Evolutionary conservation across 2,797 vertebrate species (phyloP), one percentile per base, ranked within the genome.

Genomic region (Pogonophryne albipinna): DNA sequence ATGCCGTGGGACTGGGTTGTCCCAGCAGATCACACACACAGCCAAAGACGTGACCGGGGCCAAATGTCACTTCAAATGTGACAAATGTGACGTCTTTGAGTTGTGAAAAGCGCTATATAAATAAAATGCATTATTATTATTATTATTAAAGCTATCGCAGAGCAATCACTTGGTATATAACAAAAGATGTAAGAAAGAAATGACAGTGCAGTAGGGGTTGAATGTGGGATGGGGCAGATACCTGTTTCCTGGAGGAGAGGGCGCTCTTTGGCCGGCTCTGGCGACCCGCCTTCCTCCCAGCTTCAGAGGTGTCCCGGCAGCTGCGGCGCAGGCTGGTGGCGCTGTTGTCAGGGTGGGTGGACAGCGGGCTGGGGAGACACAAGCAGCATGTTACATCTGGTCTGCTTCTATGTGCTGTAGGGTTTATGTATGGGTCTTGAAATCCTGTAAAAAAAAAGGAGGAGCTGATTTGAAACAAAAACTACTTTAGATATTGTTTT

Each of bases 231-330:
- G 57, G 83, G 60, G 10, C 53, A 64, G 82, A 60, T 27, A 97
- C 96, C 96, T 96, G 95, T 69, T 96, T 97, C 83, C 96, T 93
- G 69, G 95, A 96, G 46, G 95, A 96, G 1, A 91, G 84, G 0
- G 91, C 82, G 1, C 84, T 92, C 77, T 93, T 95, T 6, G 90
- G 78, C 0, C 92, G 79, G 3, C 80, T 78, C 46, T 89, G 91
- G 12, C 89, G 91, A 44, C 82, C 80, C 1, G 44, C 74, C 55
- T 87, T 93, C 17, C 58, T 93, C 17, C 58, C 86, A 0, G 38
- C 19, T 1, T 90, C 90, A 0, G 76, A 70, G 0, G 90, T 46
- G 6, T 95, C 93, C 46, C 86, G 85, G 68, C 87, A 87, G 76
- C 93, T 95, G 10, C 85, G 87, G 4, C 93, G 92, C 46, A 94